Evolutionary conservation across 1,140 invertebrate genomes (phyloP), one percentile per base, ranked within the genome.

Genomic region (Aethina tumida): DNA sequence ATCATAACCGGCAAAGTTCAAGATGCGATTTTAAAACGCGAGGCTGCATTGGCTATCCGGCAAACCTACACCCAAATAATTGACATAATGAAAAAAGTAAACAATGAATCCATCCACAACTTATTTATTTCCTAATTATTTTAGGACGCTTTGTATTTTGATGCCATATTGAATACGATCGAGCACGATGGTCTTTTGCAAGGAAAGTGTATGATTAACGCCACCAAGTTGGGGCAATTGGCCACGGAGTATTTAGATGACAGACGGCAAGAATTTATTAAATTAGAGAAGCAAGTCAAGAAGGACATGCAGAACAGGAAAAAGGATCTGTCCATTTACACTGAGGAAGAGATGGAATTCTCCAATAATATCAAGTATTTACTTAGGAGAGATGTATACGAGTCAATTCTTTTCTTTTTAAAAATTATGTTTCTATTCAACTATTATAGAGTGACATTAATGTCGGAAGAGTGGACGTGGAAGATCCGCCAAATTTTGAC

Each of bases 191-290:
- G 66, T 34, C 52, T 59, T 13, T 63, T 62, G 7, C 76, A 77
- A 55, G 68, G 68, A 5, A 66, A 68, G 45, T 64, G 74, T 38
- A 63, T 79, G 44, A 59, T 72, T 39, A 67, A 64, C 24, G 67
- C 72, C 1, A 75, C 70, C 0, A 61, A 71, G 46, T 69, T 77
- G 58, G 74, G 75, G 2, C 74, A 78, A 53, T 50, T 75, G 2
- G 74, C 71, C 0, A 63, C 70, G 36, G 73, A 78, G 50, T 73
- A 78, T 51, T 53, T 76, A 1, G 68, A 75, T 16, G 70, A 77
- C 41, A 63, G 70, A 20, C 69, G 69, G 36, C 58, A 65, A 16
- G 70, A 69, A 39, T 78, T 73, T 46, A 69, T 67, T 45, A 60
- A 55, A 32, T 52, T 77, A 32, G 66, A 73, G 31, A 55, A 61